phyloP scores from a whole-genome alignment of 2,888 invertebrate species.

The Acrobasis consociella region DNA sequence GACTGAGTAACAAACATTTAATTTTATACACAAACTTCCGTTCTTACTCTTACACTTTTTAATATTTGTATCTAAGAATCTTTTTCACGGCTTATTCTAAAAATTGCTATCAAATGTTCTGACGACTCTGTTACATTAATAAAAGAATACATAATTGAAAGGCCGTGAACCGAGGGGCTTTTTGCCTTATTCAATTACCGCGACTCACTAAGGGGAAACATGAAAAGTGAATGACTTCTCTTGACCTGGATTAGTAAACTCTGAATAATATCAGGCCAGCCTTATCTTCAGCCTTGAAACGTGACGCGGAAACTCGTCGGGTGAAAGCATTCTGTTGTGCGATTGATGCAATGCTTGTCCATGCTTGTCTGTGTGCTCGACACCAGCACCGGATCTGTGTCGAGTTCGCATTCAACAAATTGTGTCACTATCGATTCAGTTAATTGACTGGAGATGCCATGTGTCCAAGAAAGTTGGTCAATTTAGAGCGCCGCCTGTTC shows the following conservation, averaged over 20 bases:
- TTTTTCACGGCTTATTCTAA: not conserved
- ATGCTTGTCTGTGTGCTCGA: conserved; percentile 46
- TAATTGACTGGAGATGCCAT: conserved; percentile 8
- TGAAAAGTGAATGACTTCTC: conserved; percentile 72
- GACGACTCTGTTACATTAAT: conserved; percentile 2
- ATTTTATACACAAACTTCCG: no score
- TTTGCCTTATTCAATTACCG: conserved; percentile 64
- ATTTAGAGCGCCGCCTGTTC: not conserved
- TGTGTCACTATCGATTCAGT: conserved; percentile 16
- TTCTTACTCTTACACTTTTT: no score
- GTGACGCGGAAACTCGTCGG: conserved; percentile 75
- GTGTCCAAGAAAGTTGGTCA: not conserved
- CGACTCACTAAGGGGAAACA: conserved; percentile 58
- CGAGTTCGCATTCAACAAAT: conserved; percentile 16
- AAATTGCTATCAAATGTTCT: not conserved
- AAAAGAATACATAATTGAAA: conserved; percentile 15
- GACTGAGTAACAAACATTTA: no score
- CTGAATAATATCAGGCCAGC: conserved; percentile 57
- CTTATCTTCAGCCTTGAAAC: conserved; percentile 75
- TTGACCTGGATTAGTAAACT: conserved; percentile 68
- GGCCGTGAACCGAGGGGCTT: conserved; percentile 35
- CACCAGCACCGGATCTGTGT: conserved; percentile 41
- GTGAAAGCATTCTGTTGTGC: conserved; percentile 70
- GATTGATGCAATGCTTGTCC: conserved; percentile 59
- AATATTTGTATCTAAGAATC: no score